Evolutionary conservation across 2,888 invertebrate genomes (phyloP), one percentile per base, ranked within the genome.

Genomic region (Anticlea derivata): DNA sequence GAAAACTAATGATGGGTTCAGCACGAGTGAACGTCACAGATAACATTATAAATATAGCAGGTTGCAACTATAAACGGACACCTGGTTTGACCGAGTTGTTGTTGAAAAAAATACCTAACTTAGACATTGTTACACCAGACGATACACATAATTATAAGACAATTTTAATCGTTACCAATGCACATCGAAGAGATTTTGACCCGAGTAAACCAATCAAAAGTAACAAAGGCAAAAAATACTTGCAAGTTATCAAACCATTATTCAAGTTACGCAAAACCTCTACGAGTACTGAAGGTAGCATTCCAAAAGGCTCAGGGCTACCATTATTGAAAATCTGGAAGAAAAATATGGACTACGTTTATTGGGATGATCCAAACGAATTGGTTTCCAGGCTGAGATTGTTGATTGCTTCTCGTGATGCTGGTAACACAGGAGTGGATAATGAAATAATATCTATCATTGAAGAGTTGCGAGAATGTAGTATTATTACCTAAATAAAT

Each of bases 381-480:
- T 20, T 62, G 27, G 35, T 63, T 22, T 61, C 63, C 11, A 47
- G 63, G 29, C 50, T 63, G 30, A 59, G 58, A 55, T 12, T 62
- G 29, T 39, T 62, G 13, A 39, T 61, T 12, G 59, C 60, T 7
- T 64, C 61, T 20, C 34, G 43, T 37, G 26, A 40, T 31, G 55
- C 55, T 10, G 55, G 55, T 4, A 54, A 60, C 13, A 63, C 41
- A 13, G 8, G 11, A 0, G 7, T 20, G 5, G 51, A 46, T 22
- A 46, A 51, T 37, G 74, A 80, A 66, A 78, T 77, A 22, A 55
- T 70, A 17, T 67, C 75, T 7, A 75, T 78, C 17, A 61, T 76
- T 20, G 50, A 53, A 50, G 50, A 57, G 37, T 23, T 55, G 11
- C 29, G 22, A 11, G 54, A 54, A 34, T 31, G 29, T 26, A 10